phyloP scores from a whole-genome alignment of 92 coral and sea anemone genomes.

The Epizoanthus rinbou region DNA sequence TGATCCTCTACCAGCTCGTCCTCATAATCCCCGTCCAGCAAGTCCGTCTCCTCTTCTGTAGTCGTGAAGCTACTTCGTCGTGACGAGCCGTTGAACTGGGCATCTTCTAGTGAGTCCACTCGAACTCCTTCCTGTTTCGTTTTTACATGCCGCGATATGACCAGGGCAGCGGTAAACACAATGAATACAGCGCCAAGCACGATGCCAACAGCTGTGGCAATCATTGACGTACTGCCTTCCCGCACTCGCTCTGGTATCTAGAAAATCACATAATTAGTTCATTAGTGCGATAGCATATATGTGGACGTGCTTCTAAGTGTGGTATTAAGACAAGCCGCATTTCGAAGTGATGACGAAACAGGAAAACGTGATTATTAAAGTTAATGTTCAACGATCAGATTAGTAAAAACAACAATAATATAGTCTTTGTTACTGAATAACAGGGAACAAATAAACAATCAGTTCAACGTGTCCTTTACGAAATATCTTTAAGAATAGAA shows the following conservation, averaged over 20 bases:
- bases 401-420: too few species aligned
- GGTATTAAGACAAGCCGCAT: too few species aligned
- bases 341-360: too few species aligned
- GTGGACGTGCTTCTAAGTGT: too few species aligned
- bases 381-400: too few species aligned
- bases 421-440: too few species aligned
- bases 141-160: slow-evolving; percentile 62
- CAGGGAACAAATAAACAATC: too few species aligned
- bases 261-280: background rate
- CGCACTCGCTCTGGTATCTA: slow-evolving; percentile 80
- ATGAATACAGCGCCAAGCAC: slow-evolving; percentile 80
- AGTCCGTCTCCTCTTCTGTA: slow-evolving; percentile 80
- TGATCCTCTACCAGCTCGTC: slow-evolving; percentile 97
- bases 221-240: slow-evolving; percentile 73
- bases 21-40: slow-evolving; percentile 88
- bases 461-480: too few species aligned
- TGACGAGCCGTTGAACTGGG: slow-evolving; percentile 73
- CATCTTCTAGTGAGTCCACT: slow-evolving; percentile 76
- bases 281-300: too few species aligned
- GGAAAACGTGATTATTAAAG: too few species aligned
- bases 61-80: slow-evolving; percentile 82
- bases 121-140: slow-evolving; percentile 55
- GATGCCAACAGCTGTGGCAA: slow-evolving; percentile 84
- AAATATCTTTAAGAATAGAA: too few species aligned
- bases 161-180: slow-evolving; percentile 65